Percentiles rank a stretch among this genome's conserved stretches.
phyloP scores from a whole-genome alignment of 2,888 invertebrate genomes.

The Melanostoma scalare region DNA sequence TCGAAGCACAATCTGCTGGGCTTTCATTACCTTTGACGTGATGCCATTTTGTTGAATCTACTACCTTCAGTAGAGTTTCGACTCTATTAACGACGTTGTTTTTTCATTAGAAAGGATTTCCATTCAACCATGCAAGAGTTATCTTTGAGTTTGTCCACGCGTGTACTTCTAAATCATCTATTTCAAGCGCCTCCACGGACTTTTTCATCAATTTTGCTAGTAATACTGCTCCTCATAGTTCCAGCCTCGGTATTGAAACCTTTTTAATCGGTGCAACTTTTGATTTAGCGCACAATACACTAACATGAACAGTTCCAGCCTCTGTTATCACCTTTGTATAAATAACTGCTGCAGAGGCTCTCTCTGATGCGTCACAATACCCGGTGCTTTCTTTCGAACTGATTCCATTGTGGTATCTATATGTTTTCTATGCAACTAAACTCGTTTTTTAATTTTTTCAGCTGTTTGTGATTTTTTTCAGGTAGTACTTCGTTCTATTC shows the following conservation, averaged over 20 bases:
- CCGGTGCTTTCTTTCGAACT: too few relatives aligned
- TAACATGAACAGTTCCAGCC: not conserved
- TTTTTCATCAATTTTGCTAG: not conserved
- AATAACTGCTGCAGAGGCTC: conserved; percentile 5
- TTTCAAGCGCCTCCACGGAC: not conserved
- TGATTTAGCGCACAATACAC: conserved; percentile 2
- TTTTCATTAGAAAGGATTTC: too few relatives aligned
- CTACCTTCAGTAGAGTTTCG: too few relatives aligned
- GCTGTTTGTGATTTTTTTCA: too few relatives aligned
- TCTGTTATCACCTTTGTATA: not conserved
- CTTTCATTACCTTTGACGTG: too few relatives aligned
- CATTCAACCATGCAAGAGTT: not conserved
- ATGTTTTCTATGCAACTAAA: too few relatives aligned
- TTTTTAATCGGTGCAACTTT: not conserved
- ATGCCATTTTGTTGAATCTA: too few relatives aligned
- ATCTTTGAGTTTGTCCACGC: conserved; percentile 18
- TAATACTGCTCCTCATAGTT: not conserved
- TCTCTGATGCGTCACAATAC: conserved; percentile 2
- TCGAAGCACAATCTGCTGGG: too few relatives aligned
- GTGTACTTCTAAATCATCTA: not conserved
- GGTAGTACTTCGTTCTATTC: too few relatives aligned
- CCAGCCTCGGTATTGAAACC: not conserved
- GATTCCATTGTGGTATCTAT: too few relatives aligned
- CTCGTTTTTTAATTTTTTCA: too few relatives aligned
- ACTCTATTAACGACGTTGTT: too few relatives aligned